Evolutionary conservation across 2,113 vertebrate species (phyloP).

Genomic region (Tachysurus fulvidraco): DNA sequence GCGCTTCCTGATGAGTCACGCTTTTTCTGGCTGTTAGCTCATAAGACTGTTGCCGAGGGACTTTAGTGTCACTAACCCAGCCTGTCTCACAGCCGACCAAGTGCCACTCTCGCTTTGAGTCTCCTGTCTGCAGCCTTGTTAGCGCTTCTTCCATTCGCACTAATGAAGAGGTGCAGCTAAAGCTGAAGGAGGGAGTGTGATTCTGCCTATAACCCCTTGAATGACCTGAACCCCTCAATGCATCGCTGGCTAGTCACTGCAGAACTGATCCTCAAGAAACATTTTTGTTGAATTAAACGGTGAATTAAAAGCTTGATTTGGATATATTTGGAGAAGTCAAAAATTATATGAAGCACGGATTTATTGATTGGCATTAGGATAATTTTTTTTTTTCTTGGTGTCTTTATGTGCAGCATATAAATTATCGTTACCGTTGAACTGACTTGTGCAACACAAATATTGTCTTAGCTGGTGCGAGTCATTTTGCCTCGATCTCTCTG

Average conservation of each 20-base stretch:
- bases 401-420: background rate
- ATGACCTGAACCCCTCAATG: slow-evolving; percentile 3
- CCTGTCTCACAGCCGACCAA: slow-evolving; percentile 24
- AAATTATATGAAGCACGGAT: background rate
- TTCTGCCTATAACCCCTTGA: background rate
- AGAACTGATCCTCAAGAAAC: background rate
- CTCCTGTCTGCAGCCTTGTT: slow-evolving; percentile 34
- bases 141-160: slow-evolving; percentile 12
- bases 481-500: background rate
- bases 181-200: slow-evolving; percentile 5
- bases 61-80: slow-evolving; percentile 20
- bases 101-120: slow-evolving; percentile 19
- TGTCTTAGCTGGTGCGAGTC: background rate
- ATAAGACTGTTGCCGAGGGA: slow-evolving; percentile 20
- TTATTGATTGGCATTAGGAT: background rate
- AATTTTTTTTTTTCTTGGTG: background rate
- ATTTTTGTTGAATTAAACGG: background rate
- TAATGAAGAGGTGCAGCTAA: slow-evolving; percentile 42
- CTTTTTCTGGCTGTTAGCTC: slow-evolving; percentile 22
- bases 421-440: background rate
- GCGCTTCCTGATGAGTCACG: slow-evolving; percentile 34
- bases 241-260: background rate
- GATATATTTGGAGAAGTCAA: no score
- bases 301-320: background rate
- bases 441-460: background rate